Conservation (phyloP, 2,888 invertebrate genomes). For the Cephus sareptanus region DNA sequence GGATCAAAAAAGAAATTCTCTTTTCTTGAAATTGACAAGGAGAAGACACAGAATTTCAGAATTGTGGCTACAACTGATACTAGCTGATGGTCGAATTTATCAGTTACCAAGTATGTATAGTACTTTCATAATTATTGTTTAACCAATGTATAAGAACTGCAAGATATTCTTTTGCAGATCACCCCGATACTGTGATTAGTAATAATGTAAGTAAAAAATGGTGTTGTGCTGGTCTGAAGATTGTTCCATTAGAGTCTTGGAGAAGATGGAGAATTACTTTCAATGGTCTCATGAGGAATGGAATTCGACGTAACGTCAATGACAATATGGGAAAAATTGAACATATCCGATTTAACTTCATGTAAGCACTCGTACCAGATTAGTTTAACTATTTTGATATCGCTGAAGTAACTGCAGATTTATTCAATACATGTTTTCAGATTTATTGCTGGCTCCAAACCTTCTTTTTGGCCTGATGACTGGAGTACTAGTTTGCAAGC, state of each 20-base stretch:
- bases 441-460: slow-evolving; percentile 69
- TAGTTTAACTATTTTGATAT: neutral
- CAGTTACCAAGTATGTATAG: slow-evolving; percentile 64
- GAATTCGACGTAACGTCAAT: slow-evolving; percentile 59
- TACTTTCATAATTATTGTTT: slow-evolving; percentile 1
- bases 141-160: neutral
- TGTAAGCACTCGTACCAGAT: slow-evolving; percentile 67
- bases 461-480: slow-evolving; percentile 69
- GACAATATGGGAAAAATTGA: slow-evolving; percentile 47
- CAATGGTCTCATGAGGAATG: slow-evolving; percentile 75
- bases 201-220: slow-evolving; percentile 68
- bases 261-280: slow-evolving; percentile 74
- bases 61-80: slow-evolving; percentile 68
- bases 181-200: slow-evolving; percentile 68
- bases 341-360: slow-evolving; percentile 70
- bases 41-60: slow-evolving; percentile 69
- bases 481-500: slow-evolving; percentile 70
- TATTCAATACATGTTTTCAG: slow-evolving; percentile 60
- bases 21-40: slow-evolving; percentile 70
- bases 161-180: slow-evolving; percentile 59
- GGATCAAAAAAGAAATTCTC: slow-evolving; percentile 70
- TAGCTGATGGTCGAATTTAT: slow-evolving; percentile 65
- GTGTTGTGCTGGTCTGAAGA: slow-evolving; percentile 72
- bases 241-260: slow-evolving; percentile 74
- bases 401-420: neutral